A percentile compares a stretch with the other conserved stretches of the same genome.
phyloP scores from a whole-genome alignment of 35 echinoderm and acorn worm genomes.

The Ptychodera flava region DNA sequence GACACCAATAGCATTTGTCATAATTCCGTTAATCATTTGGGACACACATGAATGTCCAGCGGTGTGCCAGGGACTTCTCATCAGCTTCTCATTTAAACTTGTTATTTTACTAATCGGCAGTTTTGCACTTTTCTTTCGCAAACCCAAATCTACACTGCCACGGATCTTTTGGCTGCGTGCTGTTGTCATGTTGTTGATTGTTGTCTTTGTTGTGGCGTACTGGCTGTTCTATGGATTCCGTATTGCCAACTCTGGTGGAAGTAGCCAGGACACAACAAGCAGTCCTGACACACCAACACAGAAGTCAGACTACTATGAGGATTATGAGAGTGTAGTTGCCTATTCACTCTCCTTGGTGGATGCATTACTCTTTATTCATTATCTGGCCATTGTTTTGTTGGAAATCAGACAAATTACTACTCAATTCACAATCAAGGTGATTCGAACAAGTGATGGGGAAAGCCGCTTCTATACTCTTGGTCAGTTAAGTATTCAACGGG shows the following conservation, averaged over 20 bases:
- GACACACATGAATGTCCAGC: slow-evolving; percentile 36
- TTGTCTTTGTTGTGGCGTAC: slow-evolving; percentile 77
- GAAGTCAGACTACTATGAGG: not conserved
- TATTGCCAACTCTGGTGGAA: slow-evolving; percentile 30
- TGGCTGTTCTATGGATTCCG: slow-evolving; percentile 92
- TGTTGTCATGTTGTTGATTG: slow-evolving; percentile 39
- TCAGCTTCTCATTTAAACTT: slow-evolving; percentile 96
- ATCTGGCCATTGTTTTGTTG: slow-evolving; percentile 77
- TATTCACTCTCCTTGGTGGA: slow-evolving; percentile 82
- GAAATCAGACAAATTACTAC: slow-evolving; percentile 83
- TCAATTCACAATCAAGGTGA: slow-evolving; percentile 74
- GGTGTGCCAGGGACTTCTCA: slow-evolving; percentile 90
- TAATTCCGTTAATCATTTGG: slow-evolving; percentile 67
- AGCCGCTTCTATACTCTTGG: slow-evolving; percentile 78
- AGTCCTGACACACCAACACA: not conserved
- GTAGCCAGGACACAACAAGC: slow-evolving; percentile 9
- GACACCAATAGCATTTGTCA: slow-evolving; percentile 88
- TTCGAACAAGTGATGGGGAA: slow-evolving; percentile 80
- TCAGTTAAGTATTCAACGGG: slow-evolving; percentile 79
- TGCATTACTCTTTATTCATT: slow-evolving; percentile 89
- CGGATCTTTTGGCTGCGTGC: slow-evolving; percentile 75
- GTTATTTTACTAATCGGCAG: slow-evolving; percentile 75
- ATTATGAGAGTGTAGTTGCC: slow-evolving; percentile 60
- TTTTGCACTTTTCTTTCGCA: slow-evolving; percentile 80
- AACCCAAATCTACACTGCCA: slow-evolving; percentile 62